Conservation (phyloP, 2,113 vertebrate species). For the Odontophorus gujanensis region DNA sequence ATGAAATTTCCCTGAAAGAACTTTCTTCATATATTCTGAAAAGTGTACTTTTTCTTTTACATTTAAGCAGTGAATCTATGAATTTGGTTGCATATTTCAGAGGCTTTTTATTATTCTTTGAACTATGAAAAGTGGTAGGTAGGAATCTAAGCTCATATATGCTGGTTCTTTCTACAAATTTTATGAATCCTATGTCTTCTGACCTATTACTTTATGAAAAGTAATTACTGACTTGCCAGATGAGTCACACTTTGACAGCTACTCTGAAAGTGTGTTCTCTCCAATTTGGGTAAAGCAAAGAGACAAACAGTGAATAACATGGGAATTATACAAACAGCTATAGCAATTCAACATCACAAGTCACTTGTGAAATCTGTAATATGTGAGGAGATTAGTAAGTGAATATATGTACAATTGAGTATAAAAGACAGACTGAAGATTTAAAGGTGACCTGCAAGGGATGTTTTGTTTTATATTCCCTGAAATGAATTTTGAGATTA, state of each 20-base stretch:
- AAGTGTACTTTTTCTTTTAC: background rate
- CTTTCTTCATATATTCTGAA: background rate
- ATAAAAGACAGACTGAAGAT: conserved; percentile 20
- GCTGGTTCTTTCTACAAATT: background rate
- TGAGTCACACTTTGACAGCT: conserved; percentile 54
- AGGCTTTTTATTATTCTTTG: background rate
- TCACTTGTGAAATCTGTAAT: conserved; percentile 67
- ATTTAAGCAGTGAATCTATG: background rate
- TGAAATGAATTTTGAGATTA: background rate
- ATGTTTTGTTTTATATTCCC: background rate
- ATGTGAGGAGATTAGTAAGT: conserved; percentile 55
- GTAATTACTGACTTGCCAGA: conserved; percentile 57
- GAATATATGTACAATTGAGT: background rate
- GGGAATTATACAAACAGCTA: conserved; percentile 37
- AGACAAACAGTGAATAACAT: conserved; percentile 34
- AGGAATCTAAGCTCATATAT: background rate
- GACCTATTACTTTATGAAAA: conserved; percentile 30
- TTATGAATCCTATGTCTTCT: conserved; percentile 18
- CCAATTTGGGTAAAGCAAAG: conserved; percentile 27
- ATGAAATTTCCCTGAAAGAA: background rate
- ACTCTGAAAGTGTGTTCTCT: conserved; percentile 6
- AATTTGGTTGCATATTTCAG: background rate
- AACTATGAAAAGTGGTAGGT: conserved; percentile 13
- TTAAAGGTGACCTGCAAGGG: background rate
- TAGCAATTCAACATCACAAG: conserved; percentile 54